Base-by-base conservation (phyloP, 1,140 invertebrate species). In the Muscidifurax raptorellus region DNA sequence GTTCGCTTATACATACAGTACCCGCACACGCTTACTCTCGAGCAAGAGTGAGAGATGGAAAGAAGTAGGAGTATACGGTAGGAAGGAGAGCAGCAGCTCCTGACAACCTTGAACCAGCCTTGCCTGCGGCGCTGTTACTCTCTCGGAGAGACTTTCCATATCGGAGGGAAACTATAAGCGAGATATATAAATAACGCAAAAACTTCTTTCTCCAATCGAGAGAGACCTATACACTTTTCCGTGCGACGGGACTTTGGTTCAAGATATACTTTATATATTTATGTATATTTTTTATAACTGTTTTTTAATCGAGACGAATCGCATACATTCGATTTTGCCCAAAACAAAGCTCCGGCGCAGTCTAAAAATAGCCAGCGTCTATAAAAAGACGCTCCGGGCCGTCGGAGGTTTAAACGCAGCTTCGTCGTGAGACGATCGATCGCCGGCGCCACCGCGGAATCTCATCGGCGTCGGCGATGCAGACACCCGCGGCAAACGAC, bases 101-200 rank as follows among this genome's bases (percentile, higher is more conserved):
- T 30, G 79, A 84, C 87, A 89, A 81, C 89, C 89, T 89, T 89
- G 89, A 80, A 69, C 82, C 85, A 89, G 85, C 89, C 89, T 90
- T 88, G 88, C 86, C 85, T 81, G 84, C 84, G 88, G 88, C 88
- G 87, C 82, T 76, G 76, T 82, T 82, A 83, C 77, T 78, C 80
- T 81, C 86, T 74, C 82, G 79, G 28, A 30, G 4, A 27, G 25
- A 69, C 67, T 69, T 69, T 69, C 67, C 67, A 69, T 30, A 30
- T 69, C 67, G 27, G 67, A 10, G 67, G 30, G 28, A 69, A 15
- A 30, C 67, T 10, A n/a, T n/a, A 30, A 28, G 67, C 27, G 25
- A 0, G 10, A 22, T 3, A n/a, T 28, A 4, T 25, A 9, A 9
- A 5, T 22, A 28, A 28, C 67, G 27, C n/a, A n/a, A n/a, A 69